A percentile compares a stretch with the other conserved stretches of the same genome.
These are phyloP conservation scores for Gymnocypris eckloni DNA, from an alignment of 2,797 vertebrate genomes.

Conservation along the genomic window DNA sequence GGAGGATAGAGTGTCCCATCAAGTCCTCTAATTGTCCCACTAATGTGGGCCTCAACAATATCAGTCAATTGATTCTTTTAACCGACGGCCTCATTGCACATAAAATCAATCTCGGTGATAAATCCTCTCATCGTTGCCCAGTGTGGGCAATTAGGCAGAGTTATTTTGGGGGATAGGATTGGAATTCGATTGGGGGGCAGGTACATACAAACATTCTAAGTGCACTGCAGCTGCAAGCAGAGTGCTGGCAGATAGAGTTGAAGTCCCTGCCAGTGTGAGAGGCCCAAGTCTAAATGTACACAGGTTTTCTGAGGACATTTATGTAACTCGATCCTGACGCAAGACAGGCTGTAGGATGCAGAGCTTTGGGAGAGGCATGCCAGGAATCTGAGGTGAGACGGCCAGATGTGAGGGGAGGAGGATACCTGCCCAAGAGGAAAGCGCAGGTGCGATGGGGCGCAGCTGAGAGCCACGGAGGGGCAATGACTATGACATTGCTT, in stretches of 20 bases:
- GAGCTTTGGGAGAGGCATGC: conserved; percentile 65
- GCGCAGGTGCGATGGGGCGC: conserved; percentile 38
- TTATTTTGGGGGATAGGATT: conserved; percentile 56
- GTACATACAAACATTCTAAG: conserved; percentile 53
- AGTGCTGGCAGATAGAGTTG: conserved; percentile 44
- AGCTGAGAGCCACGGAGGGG: conserved; percentile 16
- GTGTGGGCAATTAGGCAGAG: conserved; percentile 55
- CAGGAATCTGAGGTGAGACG: conserved; percentile 67
- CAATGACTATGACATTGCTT: conserved; percentile 14
- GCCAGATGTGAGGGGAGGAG: conserved; percentile 67
- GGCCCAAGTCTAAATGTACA: conserved; percentile 58
- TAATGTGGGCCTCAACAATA: conserved; percentile 46
- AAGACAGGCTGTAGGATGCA: conserved; percentile 66
- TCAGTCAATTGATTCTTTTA: conserved; percentile 48
- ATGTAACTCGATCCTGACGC: conserved; percentile 66
- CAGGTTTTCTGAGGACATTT: conserved; percentile 74
- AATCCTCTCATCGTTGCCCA: conserved; percentile 39
- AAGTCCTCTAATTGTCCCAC: conserved; percentile 44
- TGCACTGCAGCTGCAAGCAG: conserved; percentile 51
- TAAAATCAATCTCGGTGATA: conserved; percentile 41
- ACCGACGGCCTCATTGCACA: conserved; percentile 33
- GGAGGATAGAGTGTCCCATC: conserved; percentile 33
- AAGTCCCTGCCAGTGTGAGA: conserved; percentile 45
- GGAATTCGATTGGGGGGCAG: conserved; percentile 35
- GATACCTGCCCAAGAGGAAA: conserved; percentile 55